Evolutionary conservation across 2,797 vertebrate genomes (phyloP).

Genomic region (Mico argentatus): DNA sequence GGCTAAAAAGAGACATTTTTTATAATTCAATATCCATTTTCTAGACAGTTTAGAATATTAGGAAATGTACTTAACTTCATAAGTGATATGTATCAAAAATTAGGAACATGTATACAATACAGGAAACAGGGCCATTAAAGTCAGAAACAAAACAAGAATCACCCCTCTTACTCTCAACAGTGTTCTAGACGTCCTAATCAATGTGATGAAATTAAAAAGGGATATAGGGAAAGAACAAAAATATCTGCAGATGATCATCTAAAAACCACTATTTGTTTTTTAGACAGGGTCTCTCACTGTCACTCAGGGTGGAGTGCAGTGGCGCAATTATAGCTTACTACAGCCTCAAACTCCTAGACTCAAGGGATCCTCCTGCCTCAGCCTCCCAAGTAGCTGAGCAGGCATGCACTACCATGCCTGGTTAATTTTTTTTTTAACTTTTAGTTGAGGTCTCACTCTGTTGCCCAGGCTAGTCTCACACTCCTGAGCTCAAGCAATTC

Average conservation of each 20-base stretch:
- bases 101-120: background rate
- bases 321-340: background rate
- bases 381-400: background rate
- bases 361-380: background rate
- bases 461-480: background rate
- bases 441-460: background rate
- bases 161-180: background rate
- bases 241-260: background rate
- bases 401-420: background rate
- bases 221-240: background rate
- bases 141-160: background rate
- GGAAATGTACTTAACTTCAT: background rate
- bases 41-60: background rate
- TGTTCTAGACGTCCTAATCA: constrained; percentile 2
- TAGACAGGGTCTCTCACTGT: background rate
- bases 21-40: background rate
- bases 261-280: background rate
- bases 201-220: background rate
- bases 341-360: background rate
- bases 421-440: background rate
- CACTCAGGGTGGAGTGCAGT: background rate
- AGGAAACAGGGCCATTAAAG: background rate
- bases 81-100: background rate
- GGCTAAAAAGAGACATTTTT: background rate
- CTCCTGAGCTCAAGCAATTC: background rate